A percentile compares a stretch with the other conserved stretches of the same genome.
These are phyloP conservation scores for Scaptodrosophila latifasciaeformis DNA, from an alignment of 2,888 invertebrate species.

Conservation along the genomic window DNA sequence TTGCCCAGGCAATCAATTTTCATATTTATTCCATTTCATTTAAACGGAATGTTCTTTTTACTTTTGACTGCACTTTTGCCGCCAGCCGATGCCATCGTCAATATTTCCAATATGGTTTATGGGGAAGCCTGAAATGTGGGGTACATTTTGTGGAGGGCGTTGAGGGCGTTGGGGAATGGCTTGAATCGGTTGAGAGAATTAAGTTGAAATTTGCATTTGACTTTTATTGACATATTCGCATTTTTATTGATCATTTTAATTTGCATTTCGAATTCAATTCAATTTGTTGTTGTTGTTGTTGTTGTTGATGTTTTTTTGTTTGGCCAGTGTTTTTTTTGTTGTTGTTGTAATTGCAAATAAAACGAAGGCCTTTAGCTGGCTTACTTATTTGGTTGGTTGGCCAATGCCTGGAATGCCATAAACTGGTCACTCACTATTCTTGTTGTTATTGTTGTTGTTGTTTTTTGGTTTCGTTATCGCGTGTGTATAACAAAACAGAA, in stretches of 20 bases:
- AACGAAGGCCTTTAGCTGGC: constrained; percentile 30
- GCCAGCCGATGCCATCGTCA: background rate
- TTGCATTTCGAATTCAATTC: constrained; percentile 56
- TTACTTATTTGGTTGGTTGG: constrained; percentile 5
- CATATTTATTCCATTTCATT: constrained; percentile 31
- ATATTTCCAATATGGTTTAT: too few species aligned
- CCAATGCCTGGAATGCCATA: constrained; percentile 25
- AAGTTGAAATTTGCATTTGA: constrained; percentile 60
- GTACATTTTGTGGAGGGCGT: too few species aligned
- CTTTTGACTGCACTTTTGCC: background rate
- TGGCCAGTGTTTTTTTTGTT: constrained; percentile 18
- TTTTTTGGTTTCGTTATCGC: background rate
- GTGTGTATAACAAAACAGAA: constrained; percentile 22
- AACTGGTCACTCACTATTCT: constrained; percentile 60
- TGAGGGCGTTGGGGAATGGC: too few species aligned
- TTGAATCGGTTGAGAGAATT: too few species aligned
- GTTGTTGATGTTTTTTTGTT: constrained; percentile 6
- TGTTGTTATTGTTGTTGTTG: background rate
- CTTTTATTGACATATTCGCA: constrained; percentile 67
- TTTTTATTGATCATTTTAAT: constrained; percentile 66
- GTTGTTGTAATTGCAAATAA: constrained; percentile 40
- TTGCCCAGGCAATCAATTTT: constrained; percentile 26
- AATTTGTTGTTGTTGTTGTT: constrained; percentile 12
- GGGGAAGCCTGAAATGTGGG: too few species aligned
- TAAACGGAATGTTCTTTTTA: constrained; percentile 9